Base-by-base conservation (phyloP, 2,113 vertebrate genomes). In the Oxygymnocypris stewartii region DNA sequence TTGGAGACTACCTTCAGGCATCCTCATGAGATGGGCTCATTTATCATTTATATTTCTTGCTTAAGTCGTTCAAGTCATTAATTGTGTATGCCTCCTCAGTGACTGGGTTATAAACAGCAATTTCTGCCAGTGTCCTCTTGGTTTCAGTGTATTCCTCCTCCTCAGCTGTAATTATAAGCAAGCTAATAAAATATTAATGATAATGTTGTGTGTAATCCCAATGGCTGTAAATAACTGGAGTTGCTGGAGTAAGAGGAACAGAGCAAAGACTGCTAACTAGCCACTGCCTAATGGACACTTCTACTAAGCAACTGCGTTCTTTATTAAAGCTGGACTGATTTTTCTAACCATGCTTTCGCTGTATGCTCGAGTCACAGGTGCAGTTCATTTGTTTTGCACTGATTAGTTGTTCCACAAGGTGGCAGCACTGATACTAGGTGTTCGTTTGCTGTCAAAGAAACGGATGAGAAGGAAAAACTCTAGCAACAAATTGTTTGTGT, bases 191-290 rank as follows among this genome's bases (percentile, higher is more conserved):
- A 71, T 63, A 74, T 82, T 79, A 71, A 87, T 71, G 63, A 31
- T 35, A 51, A 71, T 73, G 28, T 65, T 49, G 86, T 86, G 61
- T 67, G 73, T 44, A 49, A 67, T 76, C 74, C 81, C 63, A 63
- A 23, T 1, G 83, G 86, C 84, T 87, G 51, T 79, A 85, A 87
- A 85, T 87, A 85, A 51, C 54, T 69, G n/a, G 54, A 82, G 69
- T 54, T 74, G 79, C 42, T 49, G 79, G 51, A 86, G 63, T 57
- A 67, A 84, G 63, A 40, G 35, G 49, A 67, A 57, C 49, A 51
- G 49, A 16, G 49, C 14, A 51, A 51, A 51, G 13, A 51, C 49
- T 51, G 49, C 14, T 51, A 51, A 51, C 13, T 0, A 4, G 49
- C 49, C 49, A 51, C 49, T 16, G n/a, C 57, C 28, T 78, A 35